Percentiles rank a stretch among this genome's conserved stretches.
Conservation (phyloP, 35 echinoderm and acorn worm genomes). For the Eucidaris tribuloides region DNA sequence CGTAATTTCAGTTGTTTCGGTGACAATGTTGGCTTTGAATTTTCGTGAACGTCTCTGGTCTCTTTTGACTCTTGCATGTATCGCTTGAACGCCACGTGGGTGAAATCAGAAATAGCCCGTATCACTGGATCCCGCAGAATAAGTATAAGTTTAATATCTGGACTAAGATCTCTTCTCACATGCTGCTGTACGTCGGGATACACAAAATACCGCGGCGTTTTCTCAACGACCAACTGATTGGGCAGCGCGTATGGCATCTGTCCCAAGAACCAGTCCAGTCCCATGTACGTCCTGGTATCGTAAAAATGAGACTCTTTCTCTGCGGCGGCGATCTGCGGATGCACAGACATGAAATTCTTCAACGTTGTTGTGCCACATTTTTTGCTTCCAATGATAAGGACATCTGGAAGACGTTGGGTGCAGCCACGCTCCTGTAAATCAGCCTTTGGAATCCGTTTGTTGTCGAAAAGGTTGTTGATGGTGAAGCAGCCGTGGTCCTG, state of each 20-base stretch:
- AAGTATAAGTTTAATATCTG: constrained; percentile 71
- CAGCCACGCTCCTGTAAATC: constrained; percentile 33
- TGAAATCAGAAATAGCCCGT: constrained; percentile 77
- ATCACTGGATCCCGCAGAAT: constrained; percentile 77
- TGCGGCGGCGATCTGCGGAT: constrained; percentile 70
- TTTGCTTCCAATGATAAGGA: constrained; percentile 79
- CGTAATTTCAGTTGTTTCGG: constrained; percentile 24
- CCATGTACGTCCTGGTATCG: not conserved
- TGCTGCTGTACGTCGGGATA: constrained; percentile 1
- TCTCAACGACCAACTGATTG: constrained; percentile 56
- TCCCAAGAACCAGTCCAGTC: not conserved
- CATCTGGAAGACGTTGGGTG: constrained; percentile 62
- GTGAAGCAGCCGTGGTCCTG: constrained; percentile 16
- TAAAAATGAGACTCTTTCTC: constrained; percentile 25
- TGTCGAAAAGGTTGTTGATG: not conserved
- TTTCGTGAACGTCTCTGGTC: not conserved
- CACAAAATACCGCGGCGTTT: constrained; percentile 60
- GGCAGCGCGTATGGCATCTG: constrained; percentile 58
- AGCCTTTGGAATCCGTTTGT: no score
- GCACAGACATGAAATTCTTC: constrained; percentile 70
- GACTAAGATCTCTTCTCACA: constrained; percentile 31
- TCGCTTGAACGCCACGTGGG: constrained; percentile 36
- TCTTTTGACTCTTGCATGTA: constrained; percentile 25
- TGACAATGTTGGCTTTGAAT: not conserved
- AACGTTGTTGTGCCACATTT: constrained; percentile 82